Percentiles rank a stretch among this genome's conserved stretches.
phyloP scores from a whole-genome alignment of 2,888 invertebrate species.

The Lordiphosa fenestrarum region DNA sequence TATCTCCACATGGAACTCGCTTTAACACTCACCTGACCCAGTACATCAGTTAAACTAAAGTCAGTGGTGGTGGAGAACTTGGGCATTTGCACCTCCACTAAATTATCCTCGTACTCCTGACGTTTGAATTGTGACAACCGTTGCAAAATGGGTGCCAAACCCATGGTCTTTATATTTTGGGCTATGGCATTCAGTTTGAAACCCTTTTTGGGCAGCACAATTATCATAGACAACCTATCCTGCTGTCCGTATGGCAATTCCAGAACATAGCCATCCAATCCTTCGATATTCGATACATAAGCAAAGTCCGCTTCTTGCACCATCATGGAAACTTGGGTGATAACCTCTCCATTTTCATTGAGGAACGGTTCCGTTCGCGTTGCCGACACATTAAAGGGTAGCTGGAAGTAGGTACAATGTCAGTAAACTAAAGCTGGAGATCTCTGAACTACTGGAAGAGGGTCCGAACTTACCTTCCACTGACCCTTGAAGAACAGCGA shows the following conservation, averaged over 20 bases:
- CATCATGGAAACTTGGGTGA: constrained; percentile 88
- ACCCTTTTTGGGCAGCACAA: constrained; percentile 84
- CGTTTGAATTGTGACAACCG: constrained; percentile 70
- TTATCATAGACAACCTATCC: constrained; percentile 84
- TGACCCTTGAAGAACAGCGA: constrained; percentile 87
- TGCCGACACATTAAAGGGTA: constrained; percentile 83
- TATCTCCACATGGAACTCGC: not conserved
- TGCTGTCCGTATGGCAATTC: constrained; percentile 87
- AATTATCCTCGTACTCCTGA: constrained; percentile 80
- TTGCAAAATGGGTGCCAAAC: constrained; percentile 81
- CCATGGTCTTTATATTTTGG: constrained; percentile 80
- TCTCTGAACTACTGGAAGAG: not conserved
- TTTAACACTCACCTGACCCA: constrained; percentile 80
- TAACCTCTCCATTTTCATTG: constrained; percentile 81
- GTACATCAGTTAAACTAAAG: constrained; percentile 82
- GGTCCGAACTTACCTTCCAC: constrained; percentile 81
- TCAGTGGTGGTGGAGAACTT: constrained; percentile 84
- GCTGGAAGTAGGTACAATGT: constrained; percentile 48
- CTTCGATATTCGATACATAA: constrained; percentile 83
- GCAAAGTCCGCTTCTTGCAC: constrained; percentile 83
- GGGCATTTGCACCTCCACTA: constrained; percentile 85
- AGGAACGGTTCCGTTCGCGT: constrained; percentile 83
- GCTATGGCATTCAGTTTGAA: constrained; percentile 81
- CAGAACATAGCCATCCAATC: constrained; percentile 83
- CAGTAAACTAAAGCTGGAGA: not conserved